These are phyloP conservation scores for Antheraea assamensis DNA, from an alignment of 2,888 invertebrate species.

Conservation along the genomic window DNA sequence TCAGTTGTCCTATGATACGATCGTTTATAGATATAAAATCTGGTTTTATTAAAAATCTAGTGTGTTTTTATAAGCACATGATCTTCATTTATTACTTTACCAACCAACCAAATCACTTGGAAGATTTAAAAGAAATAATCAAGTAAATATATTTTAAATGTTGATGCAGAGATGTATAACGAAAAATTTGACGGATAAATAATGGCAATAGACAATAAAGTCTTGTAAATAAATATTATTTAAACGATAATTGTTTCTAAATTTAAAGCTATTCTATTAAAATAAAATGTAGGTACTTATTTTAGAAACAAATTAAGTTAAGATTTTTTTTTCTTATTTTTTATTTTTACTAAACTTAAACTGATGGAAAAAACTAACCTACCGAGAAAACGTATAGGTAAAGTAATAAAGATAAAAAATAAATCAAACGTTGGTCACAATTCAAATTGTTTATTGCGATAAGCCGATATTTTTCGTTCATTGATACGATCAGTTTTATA, in stretches of 20 bases:
- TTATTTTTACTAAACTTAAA: too few relatives aligned
- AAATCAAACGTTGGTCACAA: slow-evolving; percentile 19
- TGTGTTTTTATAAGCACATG: not conserved
- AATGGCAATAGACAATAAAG: too few relatives aligned
- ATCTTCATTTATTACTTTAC: not conserved
- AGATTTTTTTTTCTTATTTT: too few relatives aligned
- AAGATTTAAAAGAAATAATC: too few relatives aligned
- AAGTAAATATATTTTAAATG: too few relatives aligned
- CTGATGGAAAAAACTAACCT: not conserved
- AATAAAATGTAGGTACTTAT: too few relatives aligned
- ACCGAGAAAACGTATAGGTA: not conserved
- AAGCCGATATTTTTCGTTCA: slow-evolving; percentile 48
- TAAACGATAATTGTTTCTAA: too few relatives aligned
- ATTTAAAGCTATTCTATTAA: too few relatives aligned
- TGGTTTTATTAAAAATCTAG: not conserved
- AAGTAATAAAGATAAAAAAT: slow-evolving; percentile 9
- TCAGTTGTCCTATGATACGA: not conserved
- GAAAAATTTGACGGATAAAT: too few relatives aligned
- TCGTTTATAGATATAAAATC: not conserved
- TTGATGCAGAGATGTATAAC: too few relatives aligned
- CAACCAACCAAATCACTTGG: too few relatives aligned
- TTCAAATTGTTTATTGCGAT: slow-evolving; percentile 36
- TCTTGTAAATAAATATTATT: too few relatives aligned
- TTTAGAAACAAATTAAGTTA: not conserved
- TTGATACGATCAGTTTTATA: slow-evolving; percentile 31